A percentile compares a stretch with the other conserved stretches of the same genome.
Conservation (phyloP, 1,140 invertebrate species). For the Arctopsyche grandis region DNA sequence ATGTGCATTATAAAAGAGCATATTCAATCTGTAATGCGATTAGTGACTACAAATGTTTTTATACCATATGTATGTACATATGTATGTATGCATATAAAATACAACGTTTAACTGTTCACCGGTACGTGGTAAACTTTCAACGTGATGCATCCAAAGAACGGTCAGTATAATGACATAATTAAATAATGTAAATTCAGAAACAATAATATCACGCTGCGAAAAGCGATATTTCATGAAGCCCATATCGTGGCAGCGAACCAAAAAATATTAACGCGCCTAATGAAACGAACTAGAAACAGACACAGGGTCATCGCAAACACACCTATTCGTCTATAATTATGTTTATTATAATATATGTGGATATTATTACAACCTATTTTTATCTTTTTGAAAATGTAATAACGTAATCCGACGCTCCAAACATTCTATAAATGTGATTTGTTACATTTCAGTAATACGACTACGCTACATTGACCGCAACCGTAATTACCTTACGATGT, state of each 20-base stretch:
- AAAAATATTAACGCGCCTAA: conserved; percentile 42
- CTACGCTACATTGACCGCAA: background rate
- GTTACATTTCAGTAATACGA: background rate
- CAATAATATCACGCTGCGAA: conserved; percentile 52
- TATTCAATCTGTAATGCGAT: no score
- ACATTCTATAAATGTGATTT: no score
- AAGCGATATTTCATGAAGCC: conserved; percentile 49
- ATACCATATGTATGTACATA: conserved; percentile 11
- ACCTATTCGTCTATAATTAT: background rate
- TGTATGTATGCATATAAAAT: conserved; percentile 10
- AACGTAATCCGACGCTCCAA: no score
- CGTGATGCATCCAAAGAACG: conserved; percentile 1
- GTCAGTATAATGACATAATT: conserved; percentile 51
- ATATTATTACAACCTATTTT: no score
- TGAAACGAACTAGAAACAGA: conserved; percentile 39
- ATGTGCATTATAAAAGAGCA: no score
- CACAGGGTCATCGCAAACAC: conserved; percentile 30
- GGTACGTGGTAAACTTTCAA: background rate
- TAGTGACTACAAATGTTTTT: no score
- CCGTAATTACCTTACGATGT: background rate
- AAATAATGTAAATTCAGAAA: conserved; percentile 54
- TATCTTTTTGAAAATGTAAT: no score
- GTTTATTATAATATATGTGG: no score
- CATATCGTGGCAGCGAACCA: conserved; percentile 15
- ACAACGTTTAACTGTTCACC: background rate